Base-by-base conservation (phyloP, 2,113 vertebrate genomes). In the Tetrao urogallus region DNA sequence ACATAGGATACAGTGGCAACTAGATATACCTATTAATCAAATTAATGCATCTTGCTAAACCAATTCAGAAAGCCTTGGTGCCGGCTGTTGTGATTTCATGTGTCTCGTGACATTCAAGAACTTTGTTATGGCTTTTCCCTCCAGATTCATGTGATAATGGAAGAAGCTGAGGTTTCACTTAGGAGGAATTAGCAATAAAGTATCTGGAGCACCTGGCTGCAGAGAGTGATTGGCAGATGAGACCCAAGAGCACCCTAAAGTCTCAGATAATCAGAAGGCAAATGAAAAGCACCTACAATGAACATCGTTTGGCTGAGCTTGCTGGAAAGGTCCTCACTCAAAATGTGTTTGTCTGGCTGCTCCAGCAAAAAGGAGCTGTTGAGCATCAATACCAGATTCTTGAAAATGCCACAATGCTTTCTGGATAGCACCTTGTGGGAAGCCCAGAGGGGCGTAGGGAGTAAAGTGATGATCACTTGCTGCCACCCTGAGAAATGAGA, bases 211-310 rank as follows among this genome's bases (percentile, higher is more conserved):
- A 80, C 91, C 87, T 82, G 87, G 50, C 32, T 74, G 54, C 28
- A 65, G 56, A 45, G 18, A 82, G 11, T 60, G 85, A 89, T 76
- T 82, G 89, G 87, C 32, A 87, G 89, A 95, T 52, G 28, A 72
- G 75, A 89, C 67, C 72, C 67, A 86, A 74, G 72, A n/a, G 87
- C 71, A 73, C 27, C 75, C 73, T 83, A 32, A 93, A 93, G 76
- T 24, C 57, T 82, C 65, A 38, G 80, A 81, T 92, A 93, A 94
- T 13, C 67, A 91, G 82, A 34, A 89, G 42, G 24, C 45, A 92
- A 85, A 93, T 67, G 71, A 85, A 91, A 95, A 95, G 18, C 89
- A 90, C 82, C 81, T 96, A 87, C 71, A 85, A 93, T 60, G 61
- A 88, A 34, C 56, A 70, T 56, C 3, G 40, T 67, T 24, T 94